phyloP scores from a whole-genome alignment of 2,888 invertebrate species.

The Melipona beecheii region DNA sequence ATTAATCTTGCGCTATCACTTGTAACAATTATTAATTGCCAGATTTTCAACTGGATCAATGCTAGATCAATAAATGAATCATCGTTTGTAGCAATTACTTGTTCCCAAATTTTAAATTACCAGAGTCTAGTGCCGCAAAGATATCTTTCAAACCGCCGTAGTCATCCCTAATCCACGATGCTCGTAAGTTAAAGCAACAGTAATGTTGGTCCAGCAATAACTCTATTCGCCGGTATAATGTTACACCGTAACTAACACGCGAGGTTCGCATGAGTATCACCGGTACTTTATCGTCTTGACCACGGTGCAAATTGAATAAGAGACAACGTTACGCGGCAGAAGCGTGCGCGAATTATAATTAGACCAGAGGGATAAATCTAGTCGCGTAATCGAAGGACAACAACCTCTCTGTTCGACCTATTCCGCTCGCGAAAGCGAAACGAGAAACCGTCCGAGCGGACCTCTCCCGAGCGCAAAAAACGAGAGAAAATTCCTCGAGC shows the following conservation, averaged over 20 bases:
- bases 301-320: conserved; percentile 35
- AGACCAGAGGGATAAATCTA: neutral
- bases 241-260: conserved; percentile 35
- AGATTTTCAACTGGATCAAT: too few relatives aligned
- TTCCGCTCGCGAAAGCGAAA: neutral
- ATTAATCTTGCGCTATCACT: too few relatives aligned
- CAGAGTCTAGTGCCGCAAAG: too few relatives aligned
- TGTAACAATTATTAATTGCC: too few relatives aligned
- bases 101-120: too few relatives aligned
- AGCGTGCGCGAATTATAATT: conserved; percentile 31
- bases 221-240: conserved; percentile 32
- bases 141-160: too few relatives aligned
- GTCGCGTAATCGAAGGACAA: neutral
- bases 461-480: neutral
- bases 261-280: conserved; percentile 37
- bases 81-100: too few relatives aligned
- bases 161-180: too few relatives aligned
- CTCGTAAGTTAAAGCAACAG: too few relatives aligned
- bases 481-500: neutral
- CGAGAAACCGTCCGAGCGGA: neutral
- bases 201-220: conserved; percentile 26
- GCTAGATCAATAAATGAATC: too few relatives aligned
- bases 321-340: conserved; percentile 26
- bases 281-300: conserved; percentile 28
- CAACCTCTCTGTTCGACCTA: neutral